A percentile compares a stretch with the other conserved stretches of the same genome.
Conservation (phyloP, 1,140 invertebrate species). For the Radopholus similis region DNA sequence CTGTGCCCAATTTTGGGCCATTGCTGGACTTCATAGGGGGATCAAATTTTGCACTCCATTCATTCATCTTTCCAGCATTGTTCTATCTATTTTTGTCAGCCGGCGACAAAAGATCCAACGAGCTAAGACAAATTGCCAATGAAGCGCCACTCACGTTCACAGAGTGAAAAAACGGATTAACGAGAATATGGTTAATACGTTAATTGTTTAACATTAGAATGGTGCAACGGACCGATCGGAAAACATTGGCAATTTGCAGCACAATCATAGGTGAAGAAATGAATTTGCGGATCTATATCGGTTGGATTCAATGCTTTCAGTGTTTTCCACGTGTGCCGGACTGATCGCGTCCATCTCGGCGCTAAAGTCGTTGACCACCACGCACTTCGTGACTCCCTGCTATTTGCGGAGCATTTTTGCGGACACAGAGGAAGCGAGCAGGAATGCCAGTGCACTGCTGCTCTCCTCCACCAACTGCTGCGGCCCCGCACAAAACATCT, state of each 20-base stretch:
- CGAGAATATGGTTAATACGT: too few relatives aligned
- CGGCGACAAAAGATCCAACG: slow-evolving; percentile 40
- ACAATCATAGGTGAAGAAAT: slow-evolving; percentile 13
- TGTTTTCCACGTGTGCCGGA: slow-evolving; percentile 9
- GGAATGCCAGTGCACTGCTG: not conserved
- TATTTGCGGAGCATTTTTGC: slow-evolving; percentile 22
- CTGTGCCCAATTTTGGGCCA: slow-evolving; percentile 78
- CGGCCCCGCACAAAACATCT: slow-evolving; percentile 23
- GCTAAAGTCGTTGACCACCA: slow-evolving; percentile 15
- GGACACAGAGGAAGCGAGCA: too few relatives aligned
- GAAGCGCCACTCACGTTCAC: slow-evolving; percentile 8
- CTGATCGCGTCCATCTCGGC: slow-evolving; percentile 23
- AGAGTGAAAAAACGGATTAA: not conserved
- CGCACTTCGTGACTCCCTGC: slow-evolving; percentile 27
- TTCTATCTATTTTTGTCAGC: slow-evolving; percentile 70
- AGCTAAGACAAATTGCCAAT: not conserved
- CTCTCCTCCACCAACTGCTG: slow-evolving; percentile 24
- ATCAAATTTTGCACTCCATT: slow-evolving; percentile 75
- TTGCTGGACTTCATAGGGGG: slow-evolving; percentile 81
- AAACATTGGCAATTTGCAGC: slow-evolving; percentile 1
- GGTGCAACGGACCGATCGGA: slow-evolving; percentile 6
- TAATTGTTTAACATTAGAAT: not conserved
- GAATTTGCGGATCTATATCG: too few relatives aligned
- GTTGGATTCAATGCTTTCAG: too few relatives aligned
- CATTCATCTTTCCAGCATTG: slow-evolving; percentile 77